phyloP scores from a whole-genome alignment of 2,888 invertebrate species.

The Ceramica pisi region DNA sequence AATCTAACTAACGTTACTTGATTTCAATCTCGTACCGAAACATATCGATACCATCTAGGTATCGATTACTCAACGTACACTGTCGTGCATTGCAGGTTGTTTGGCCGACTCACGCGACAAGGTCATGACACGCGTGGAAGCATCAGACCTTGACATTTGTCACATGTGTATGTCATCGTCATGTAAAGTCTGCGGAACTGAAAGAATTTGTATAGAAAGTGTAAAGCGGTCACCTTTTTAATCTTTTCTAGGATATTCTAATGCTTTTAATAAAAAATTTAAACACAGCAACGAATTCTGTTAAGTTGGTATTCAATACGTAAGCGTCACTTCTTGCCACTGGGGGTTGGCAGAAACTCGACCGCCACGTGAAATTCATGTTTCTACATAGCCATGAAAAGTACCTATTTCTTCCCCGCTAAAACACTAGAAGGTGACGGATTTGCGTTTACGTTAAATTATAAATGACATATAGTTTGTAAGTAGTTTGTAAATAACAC shows the following conservation, averaged over 20 bases:
- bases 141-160: slow-evolving; percentile 56
- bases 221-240: background rate
- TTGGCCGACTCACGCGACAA: slow-evolving; percentile 37
- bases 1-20: slow-evolving; percentile 40
- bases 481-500: too few relatives aligned
- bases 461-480: too few relatives aligned
- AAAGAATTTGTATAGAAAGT: background rate
- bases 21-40: slow-evolving; percentile 49
- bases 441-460: too few relatives aligned
- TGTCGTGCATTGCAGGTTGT: slow-evolving; percentile 50
- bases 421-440: too few relatives aligned
- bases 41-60: slow-evolving; percentile 41
- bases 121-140: slow-evolving; percentile 51
- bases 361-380: too few relatives aligned
- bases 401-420: too few relatives aligned
- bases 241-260: background rate
- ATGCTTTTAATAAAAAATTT: too few relatives aligned
- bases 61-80: slow-evolving; percentile 56
- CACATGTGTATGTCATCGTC: background rate
- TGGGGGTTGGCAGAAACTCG: too few relatives aligned
- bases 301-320: too few relatives aligned
- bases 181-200: slow-evolving; percentile 3
- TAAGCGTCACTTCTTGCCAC: too few relatives aligned
- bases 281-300: too few relatives aligned
- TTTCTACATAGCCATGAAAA: too few relatives aligned